Percentiles rank a stretch among this genome's conserved stretches.
Conservation (phyloP, 30 jellyfish, hydroid and myxozoan species). For the Mastigias papua region DNA sequence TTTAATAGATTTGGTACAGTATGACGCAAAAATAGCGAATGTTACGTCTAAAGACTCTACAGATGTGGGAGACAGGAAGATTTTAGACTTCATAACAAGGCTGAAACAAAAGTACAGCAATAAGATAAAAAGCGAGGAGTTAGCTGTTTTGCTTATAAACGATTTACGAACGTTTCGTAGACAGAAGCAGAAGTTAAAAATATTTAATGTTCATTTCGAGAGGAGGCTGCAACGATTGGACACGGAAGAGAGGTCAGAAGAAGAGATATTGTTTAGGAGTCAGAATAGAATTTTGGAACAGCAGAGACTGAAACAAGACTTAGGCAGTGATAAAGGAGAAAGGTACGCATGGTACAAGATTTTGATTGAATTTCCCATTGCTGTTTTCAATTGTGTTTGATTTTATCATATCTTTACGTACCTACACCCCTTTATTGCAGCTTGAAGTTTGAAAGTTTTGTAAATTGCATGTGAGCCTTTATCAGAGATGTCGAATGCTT, state of each 20-base stretch:
- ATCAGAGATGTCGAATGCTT: too few relatives aligned
- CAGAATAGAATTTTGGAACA: slow-evolving; percentile 25
- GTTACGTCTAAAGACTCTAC: slow-evolving; percentile 28
- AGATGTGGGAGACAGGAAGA: slow-evolving; percentile 22
- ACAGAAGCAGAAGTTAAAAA: slow-evolving; percentile 13
- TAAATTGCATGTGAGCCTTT: too few relatives aligned
- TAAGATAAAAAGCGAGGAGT: slow-evolving; percentile 62
- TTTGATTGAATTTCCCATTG: too few relatives aligned
- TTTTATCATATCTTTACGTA: too few relatives aligned
- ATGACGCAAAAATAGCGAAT: slow-evolving; percentile 65
- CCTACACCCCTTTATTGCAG: too few relatives aligned
- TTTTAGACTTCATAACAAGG: slow-evolving; percentile 36
- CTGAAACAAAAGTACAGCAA: slow-evolving; percentile 50
- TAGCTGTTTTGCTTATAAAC: slow-evolving; percentile 66
- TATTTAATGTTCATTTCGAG: slow-evolving; percentile 22
- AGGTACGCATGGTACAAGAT: too few relatives aligned
- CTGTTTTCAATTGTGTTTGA: too few relatives aligned
- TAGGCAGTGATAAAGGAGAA: neutral
- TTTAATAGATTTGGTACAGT: slow-evolving; percentile 60
- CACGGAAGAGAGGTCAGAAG: slow-evolving; percentile 1
- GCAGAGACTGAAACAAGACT: neutral
- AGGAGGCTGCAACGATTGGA: slow-evolving; percentile 16
- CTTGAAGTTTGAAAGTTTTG: too few relatives aligned
- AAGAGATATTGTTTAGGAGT: neutral
- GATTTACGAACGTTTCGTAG: slow-evolving; percentile 41